A percentile compares a stretch with the other conserved stretches of the same genome.
These are phyloP conservation scores for Brenthis ino DNA, from an alignment of 2,888 invertebrate species.

Conservation along the genomic window DNA sequence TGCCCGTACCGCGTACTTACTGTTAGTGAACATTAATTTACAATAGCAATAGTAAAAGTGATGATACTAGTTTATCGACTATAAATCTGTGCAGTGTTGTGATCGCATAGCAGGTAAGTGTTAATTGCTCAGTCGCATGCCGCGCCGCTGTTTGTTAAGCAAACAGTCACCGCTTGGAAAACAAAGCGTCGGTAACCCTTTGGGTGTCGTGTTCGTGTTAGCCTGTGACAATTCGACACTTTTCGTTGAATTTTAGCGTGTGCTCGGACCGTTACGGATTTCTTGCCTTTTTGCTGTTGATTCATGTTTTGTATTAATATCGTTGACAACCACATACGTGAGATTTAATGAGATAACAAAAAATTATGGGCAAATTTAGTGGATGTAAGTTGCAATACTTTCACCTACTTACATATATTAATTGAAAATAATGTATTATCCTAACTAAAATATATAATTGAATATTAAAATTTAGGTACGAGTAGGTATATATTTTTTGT, in stretches of 20 bases:
- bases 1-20: constrained; percentile 57
- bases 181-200: constrained; percentile 63
- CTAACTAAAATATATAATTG: too few relatives aligned
- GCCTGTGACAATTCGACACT: constrained; percentile 63
- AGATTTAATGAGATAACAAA: too few relatives aligned
- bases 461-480: too few relatives aligned
- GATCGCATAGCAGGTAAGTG: constrained; percentile 81
- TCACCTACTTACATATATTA: too few relatives aligned
- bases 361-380: too few relatives aligned
- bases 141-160: constrained; percentile 67
- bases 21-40: constrained; percentile 69
- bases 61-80: constrained; percentile 80
- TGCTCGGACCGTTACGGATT: constrained; percentile 32
- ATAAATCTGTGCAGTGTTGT: constrained; percentile 79
- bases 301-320: constrained; percentile 3
- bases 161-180: constrained; percentile 60
- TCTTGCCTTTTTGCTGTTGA: constrained; percentile 11
- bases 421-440: too few relatives aligned
- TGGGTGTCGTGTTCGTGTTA: constrained; percentile 56
- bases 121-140: constrained; percentile 75
- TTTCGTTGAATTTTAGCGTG: constrained; percentile 42
- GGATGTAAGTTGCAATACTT: too few relatives aligned
- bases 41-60: constrained; percentile 76
- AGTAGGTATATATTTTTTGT: too few relatives aligned
- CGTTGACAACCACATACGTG: too few relatives aligned